These are phyloP conservation scores for Dryoscopus gambensis DNA, from an alignment of 2,113 vertebrate genomes.

Conservation along the genomic window DNA sequence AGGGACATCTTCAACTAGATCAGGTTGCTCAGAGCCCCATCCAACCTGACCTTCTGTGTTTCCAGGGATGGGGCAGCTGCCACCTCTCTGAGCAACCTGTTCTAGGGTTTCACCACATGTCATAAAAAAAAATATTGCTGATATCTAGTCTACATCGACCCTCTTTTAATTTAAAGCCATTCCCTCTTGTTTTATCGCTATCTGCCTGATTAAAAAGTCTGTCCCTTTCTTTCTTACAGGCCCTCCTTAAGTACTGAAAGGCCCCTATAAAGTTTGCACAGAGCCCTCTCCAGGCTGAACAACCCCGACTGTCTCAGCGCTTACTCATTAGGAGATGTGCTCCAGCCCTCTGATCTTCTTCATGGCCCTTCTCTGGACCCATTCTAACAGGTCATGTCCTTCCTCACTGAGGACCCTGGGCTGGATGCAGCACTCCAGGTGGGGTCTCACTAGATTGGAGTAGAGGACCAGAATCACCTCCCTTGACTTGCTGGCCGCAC, in stretches of 20 bases:
- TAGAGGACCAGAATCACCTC: neutral
- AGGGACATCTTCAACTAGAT: neutral
- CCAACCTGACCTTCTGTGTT: neutral
- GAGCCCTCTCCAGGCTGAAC: neutral
- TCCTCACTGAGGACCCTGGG: neutral
- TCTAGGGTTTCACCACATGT: neutral
- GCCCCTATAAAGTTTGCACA: rapidly evolving
- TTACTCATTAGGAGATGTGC: neutral
- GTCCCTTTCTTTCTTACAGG: neutral
- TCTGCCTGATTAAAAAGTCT: neutral
- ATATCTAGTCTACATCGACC: neutral
- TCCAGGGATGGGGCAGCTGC: neutral
- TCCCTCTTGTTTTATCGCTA: neutral
- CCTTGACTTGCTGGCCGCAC: neutral
- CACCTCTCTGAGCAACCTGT: neutral
- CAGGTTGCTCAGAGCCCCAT: neutral
- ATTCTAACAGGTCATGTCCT: neutral
- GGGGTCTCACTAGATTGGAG: neutral
- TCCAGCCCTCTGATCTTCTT: neutral
- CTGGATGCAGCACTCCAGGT: neutral
- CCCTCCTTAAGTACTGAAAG: neutral
- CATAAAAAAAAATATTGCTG: neutral
- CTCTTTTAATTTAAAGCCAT: neutral
- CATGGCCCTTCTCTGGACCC: neutral
- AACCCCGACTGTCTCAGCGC: neutral